These are phyloP conservation scores for Melanotaenia maccullochi DNA, from an alignment of 2,797 vertebrate species.

Conservation along the genomic window DNA sequence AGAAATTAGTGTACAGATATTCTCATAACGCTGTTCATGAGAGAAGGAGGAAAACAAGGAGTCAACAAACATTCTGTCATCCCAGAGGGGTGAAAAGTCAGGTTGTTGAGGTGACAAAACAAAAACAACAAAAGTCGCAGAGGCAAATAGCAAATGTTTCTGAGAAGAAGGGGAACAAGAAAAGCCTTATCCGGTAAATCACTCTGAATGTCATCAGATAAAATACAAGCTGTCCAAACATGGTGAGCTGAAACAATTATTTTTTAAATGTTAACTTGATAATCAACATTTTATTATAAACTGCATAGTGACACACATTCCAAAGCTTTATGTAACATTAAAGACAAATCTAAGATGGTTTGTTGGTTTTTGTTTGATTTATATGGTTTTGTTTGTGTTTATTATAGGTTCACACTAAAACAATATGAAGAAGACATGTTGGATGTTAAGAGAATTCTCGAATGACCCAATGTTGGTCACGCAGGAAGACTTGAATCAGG, in stretches of 20 bases:
- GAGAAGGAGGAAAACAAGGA: too few species aligned
- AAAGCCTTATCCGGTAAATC: background rate
- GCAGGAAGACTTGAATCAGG: background rate
- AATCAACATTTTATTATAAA: constrained; percentile 21
- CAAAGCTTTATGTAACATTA: background rate
- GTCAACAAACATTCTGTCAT: background rate
- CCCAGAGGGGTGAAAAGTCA: background rate
- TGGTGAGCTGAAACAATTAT: constrained; percentile 15
- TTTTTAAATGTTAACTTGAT: constrained; percentile 21
- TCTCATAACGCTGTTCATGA: background rate
- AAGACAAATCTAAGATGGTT: background rate
- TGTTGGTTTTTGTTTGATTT: too few species aligned
- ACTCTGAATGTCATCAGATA: constrained; percentile 30
- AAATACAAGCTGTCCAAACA: constrained; percentile 25
- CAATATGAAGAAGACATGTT: background rate
- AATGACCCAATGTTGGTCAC: background rate
- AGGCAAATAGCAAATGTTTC: constrained; percentile 17
- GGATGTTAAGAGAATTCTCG: background rate
- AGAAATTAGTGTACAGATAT: background rate
- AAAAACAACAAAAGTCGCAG: constrained; percentile 16
- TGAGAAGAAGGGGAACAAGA: constrained; percentile 13
- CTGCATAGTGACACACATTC: background rate
- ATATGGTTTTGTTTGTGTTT: too few species aligned
- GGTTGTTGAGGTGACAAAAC: constrained; percentile 10
- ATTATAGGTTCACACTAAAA: background rate